Evolutionary conservation across 2,113 vertebrate species (phyloP).

Genomic region (Scatophagus argus): DNA sequence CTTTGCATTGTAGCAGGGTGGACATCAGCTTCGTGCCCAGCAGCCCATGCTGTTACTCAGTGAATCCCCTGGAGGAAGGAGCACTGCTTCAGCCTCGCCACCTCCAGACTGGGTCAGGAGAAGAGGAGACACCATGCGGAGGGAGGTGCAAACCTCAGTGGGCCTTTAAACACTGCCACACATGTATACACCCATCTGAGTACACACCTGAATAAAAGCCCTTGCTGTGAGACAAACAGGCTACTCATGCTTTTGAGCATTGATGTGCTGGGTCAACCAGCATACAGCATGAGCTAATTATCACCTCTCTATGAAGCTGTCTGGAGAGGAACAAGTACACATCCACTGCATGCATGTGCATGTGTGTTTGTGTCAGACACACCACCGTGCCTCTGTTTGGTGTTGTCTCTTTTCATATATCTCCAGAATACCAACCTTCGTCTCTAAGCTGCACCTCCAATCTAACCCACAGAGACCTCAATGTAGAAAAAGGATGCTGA

Average conservation of each 20-base stretch:
- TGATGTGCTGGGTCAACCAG: conserved; percentile 60
- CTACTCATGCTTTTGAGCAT: conserved; percentile 63
- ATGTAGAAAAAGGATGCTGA: conserved; percentile 50
- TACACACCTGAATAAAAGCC: conserved; percentile 48
- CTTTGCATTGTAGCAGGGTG: conserved; percentile 51
- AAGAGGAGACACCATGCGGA: conserved; percentile 62
- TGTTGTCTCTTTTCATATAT: conserved; percentile 20
- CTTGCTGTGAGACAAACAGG: conserved; percentile 68
- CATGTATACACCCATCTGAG: conserved; percentile 38
- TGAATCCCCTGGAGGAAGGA: conserved; percentile 59
- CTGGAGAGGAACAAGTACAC: conserved; percentile 63
- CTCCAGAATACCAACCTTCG: conserved; percentile 36
- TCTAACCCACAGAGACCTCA: conserved; percentile 57
- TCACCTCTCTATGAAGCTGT: conserved; percentile 75
- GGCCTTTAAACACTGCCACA: conserved; percentile 31
- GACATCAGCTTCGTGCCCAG: conserved; percentile 69
- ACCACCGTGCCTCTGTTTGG: conserved; percentile 43
- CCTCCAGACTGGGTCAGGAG: conserved; percentile 72
- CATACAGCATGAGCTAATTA: conserved; percentile 74
- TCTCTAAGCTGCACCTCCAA: conserved; percentile 36
- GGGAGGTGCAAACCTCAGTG: conserved; percentile 67
- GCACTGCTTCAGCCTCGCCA: conserved; percentile 61
- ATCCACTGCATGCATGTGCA: conserved; percentile 24
- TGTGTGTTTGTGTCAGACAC: conserved; percentile 50
- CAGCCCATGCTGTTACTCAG: conserved; percentile 62